Evolutionary conservation across 1,140 invertebrate genomes (phyloP), one percentile per base, ranked within the genome.

Genomic region (Drosophila athabasca): DNA sequence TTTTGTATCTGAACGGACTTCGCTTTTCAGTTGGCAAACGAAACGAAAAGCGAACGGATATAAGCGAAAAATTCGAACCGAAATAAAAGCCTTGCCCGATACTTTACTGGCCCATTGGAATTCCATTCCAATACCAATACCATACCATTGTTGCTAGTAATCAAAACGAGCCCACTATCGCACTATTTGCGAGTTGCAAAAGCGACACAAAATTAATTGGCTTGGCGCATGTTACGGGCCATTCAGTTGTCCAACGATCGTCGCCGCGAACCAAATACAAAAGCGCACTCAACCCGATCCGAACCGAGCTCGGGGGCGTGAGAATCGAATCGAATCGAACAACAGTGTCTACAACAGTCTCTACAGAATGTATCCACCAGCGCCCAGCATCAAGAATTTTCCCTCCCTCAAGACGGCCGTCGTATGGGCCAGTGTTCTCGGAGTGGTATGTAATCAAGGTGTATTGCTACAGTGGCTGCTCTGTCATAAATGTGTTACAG

Each of bases 1-100:
- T 35, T 88, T 75, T 75, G 75, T 60, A 31, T 80, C 71, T 72
- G 67, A 52, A 29, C 44, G 15, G 41, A 15, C 46, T 64, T 31
- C 48, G 8, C 24, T 29, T 51, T 77, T 85, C 75, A 87, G 83
- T 87, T 71, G 62, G 54, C 75, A 77, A 87, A 87, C 82, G 82
- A 87, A 78, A 82, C 82, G 82, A 87, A 87, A 48, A 82, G 70
- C 83, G 78, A 87, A 78, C 83, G 70, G 78, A 87, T 72, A 71
- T 62, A 64, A 62, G 52, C 74, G 68, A 65, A 61, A 70, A 62
- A 70, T 3, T 31, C 31, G 8, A 39, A 39, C 45, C 51, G 44
- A 76, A 76, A 62, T 65, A 83, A 76, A 60, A 75, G 66, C 50
- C 41, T 31, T 9, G 31, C 7, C 31, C 2, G 31, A 8, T 31